Evolutionary conservation across 2,113 vertebrate genomes (phyloP), one percentile per base, ranked within the genome.

Genomic region (Oenanthe oenanthe): DNA sequence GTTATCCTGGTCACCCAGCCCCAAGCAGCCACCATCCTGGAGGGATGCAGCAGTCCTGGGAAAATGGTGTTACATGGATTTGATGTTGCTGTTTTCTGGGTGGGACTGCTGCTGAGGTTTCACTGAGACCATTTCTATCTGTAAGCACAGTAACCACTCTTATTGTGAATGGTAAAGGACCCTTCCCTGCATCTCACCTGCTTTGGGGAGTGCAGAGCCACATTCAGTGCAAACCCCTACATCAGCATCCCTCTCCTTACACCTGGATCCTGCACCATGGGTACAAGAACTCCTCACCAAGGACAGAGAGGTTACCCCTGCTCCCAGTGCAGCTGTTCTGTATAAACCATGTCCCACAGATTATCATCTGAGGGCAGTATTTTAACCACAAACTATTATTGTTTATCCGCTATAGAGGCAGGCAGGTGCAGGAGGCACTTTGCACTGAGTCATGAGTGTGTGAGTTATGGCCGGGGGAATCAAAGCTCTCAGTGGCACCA

Each of bases 341-440:
- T 93, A 77, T 88, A 94, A 96, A 90, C 88, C 47, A 66, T 38
- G 58, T 34, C 88, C 92, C 51, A 18, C 77, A 83, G 89, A 94
- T 95, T 89, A 56, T 81, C 68, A 60, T 78, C 81, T 66, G 84
- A 95, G 85, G 82, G 74, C 38, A 88, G 29, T 96, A 75, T 78
- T 92, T 89, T 93, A 85, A 94, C 83, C 86, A 29, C 95, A 95
- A 92, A 56, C 75, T 80, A 91, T 90, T 86, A 65, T 81, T 96
- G 93, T 92, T 95, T 94, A 91, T 65, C 93, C 36, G 45, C 76
- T 89, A 72, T 8, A n/a, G 66, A 84, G 91, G 78, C 75, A 85
- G 50, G 75, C 68, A 94, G 94, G 90, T 87, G 80, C 72, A 17
- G 60, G 67, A 88, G 75, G 81, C 71, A 42, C 70, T 92, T 79